Evolutionary conservation across 1,140 invertebrate genomes (phyloP).

Genomic region (Lordiphosa collinella): DNA sequence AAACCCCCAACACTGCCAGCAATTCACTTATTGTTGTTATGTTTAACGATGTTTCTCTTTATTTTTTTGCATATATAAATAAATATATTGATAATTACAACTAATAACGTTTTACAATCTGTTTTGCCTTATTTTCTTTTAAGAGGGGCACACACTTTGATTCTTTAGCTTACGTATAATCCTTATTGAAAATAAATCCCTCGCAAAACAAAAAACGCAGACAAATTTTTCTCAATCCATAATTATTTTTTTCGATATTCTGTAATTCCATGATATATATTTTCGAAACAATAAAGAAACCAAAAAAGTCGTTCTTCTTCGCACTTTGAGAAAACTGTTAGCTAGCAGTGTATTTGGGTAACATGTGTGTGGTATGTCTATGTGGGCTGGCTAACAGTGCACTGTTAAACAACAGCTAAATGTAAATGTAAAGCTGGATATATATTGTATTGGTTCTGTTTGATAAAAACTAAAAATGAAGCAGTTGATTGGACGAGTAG

Average conservation of each 20-base stretch:
- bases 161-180: conserved; percentile 12
- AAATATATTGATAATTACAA: conserved; percentile 73
- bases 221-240: conserved; percentile 3
- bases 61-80: conserved; percentile 66
- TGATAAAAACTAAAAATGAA: conserved; percentile 6
- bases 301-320: not conserved
- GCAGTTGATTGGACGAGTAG: not conserved
- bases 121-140: conserved; percentile 16
- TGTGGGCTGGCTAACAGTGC: conserved; percentile 27
- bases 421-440: conserved; percentile 19
- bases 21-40: conserved; percentile 4
- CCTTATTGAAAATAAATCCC: conserved; percentile 18
- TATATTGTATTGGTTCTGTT: conserved; percentile 9
- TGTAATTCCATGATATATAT: conserved; percentile 24
- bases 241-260: conserved; percentile 13
- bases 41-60: conserved; percentile 73
- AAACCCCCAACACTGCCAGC: too few species aligned
- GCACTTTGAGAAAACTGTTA: conserved; percentile 12
- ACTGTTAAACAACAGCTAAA: conserved; percentile 22
- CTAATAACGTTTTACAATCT: conserved; percentile 66
- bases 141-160: conserved; percentile 4
- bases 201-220: conserved; percentile 2
- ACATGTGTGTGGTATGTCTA: conserved; percentile 18
- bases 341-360: conserved; percentile 6
- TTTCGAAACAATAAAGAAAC: conserved; percentile 18